These are phyloP conservation scores for Meloe dianella DNA, from an alignment of 2,888 invertebrate genomes.

Conservation along the genomic window DNA sequence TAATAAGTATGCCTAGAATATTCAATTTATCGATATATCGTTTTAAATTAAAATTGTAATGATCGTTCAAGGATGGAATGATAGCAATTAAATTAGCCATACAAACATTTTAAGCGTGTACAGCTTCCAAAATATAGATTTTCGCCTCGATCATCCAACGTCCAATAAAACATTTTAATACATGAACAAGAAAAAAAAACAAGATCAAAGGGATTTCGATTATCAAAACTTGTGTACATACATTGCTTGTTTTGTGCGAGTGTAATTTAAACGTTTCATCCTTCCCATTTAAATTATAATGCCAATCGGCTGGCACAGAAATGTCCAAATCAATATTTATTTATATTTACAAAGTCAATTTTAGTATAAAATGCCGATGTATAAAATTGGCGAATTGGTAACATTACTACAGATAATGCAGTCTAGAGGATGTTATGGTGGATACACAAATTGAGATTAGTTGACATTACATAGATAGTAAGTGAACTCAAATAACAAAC, in stretches of 20 bases:
- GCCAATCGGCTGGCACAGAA: background rate
- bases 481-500: constrained; percentile 38
- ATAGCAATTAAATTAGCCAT: background rate
- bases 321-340: background rate
- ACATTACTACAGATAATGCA: constrained; percentile 42
- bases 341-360: constrained; percentile 16
- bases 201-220: background rate
- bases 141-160: background rate
- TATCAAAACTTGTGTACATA: constrained; percentile 2
- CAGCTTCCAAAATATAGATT: background rate
- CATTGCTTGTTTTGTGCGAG: background rate
- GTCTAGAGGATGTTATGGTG: constrained; percentile 36
- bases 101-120: background rate
- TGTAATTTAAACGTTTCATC: background rate
- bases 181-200: background rate
- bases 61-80: background rate
- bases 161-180: constrained; percentile 5
- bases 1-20: background rate
- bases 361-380: constrained; percentile 11
- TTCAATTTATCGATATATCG: background rate
- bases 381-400: constrained; percentile 30
- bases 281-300: background rate
- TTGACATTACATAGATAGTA: constrained; percentile 43
- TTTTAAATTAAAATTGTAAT: background rate
- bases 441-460: constrained; percentile 45